phyloP scores from a whole-genome alignment of 2,113 vertebrate species.

The Conger conger region DNA sequence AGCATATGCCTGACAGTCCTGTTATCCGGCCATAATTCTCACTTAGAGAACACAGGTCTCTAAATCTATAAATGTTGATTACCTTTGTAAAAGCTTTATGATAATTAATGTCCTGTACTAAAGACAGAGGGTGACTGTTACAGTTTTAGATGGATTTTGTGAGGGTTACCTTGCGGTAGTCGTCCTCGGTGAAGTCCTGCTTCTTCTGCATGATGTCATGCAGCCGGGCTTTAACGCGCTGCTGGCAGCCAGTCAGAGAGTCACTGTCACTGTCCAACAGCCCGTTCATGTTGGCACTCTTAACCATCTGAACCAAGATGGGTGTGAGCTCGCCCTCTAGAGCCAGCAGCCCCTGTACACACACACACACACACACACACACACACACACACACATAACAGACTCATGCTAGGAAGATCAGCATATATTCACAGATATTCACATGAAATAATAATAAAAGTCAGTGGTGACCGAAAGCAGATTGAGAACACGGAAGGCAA shows the following conservation, averaged over 20 bases:
- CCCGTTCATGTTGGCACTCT: slow-evolving; percentile 98
- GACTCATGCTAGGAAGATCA: not conserved
- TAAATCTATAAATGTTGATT: not conserved
- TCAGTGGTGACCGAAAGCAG: too few species aligned
- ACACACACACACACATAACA: not conserved
- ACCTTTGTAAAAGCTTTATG: too few species aligned
- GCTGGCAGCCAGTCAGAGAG: slow-evolving; percentile 93
- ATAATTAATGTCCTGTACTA: not conserved
- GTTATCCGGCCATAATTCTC: not conserved
- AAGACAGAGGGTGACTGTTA: too few species aligned
- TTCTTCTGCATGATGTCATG: slow-evolving; percentile 94
- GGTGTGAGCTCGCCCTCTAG: slow-evolving; percentile 94
- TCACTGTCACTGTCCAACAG: slow-evolving; percentile 94
- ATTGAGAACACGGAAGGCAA: not conserved
- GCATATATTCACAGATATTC: too few species aligned
- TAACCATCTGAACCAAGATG: slow-evolving; percentile 98
- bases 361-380: slow-evolving; percentile 12
- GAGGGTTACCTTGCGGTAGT: slow-evolving; percentile 81
- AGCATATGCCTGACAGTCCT: not conserved
- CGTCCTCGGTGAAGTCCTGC: slow-evolving; percentile 77
- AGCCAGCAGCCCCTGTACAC: slow-evolving; percentile 85
- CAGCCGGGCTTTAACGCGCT: slow-evolving; percentile 87
- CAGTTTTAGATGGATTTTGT: too few species aligned
- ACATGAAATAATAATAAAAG: not conserved
- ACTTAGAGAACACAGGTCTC: not conserved